These are phyloP conservation scores for Hecatera dysodea DNA, from an alignment of 2,888 invertebrate genomes.

Conservation along the genomic window DNA sequence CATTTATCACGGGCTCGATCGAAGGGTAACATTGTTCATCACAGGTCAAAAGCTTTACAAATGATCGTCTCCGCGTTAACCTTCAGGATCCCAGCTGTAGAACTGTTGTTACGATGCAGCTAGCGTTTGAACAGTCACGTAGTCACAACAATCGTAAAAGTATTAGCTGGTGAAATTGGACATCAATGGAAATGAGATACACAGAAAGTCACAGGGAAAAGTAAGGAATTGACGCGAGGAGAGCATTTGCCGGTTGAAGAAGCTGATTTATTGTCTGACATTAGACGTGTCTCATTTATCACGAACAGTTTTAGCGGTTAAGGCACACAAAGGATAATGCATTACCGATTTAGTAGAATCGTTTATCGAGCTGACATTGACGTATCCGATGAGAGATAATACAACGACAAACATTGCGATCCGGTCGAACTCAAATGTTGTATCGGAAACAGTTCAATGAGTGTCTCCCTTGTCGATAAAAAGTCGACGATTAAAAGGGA, in stretches of 20 bases:
- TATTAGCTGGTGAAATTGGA: slow-evolving; percentile 64
- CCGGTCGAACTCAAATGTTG: slow-evolving; percentile 45
- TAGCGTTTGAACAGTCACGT: slow-evolving; percentile 57
- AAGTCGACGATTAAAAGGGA: slow-evolving; percentile 61
- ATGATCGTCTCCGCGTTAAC: slow-evolving; percentile 75
- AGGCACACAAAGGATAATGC: slow-evolving; percentile 81
- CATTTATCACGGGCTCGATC: slow-evolving; percentile 69
- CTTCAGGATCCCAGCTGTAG: slow-evolving; percentile 68
- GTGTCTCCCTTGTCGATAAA: slow-evolving; percentile 51
- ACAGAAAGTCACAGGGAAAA: slow-evolving; percentile 64
- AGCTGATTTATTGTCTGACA: slow-evolving; percentile 82
- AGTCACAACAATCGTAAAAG: slow-evolving; percentile 50
- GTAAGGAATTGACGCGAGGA: slow-evolving; percentile 69
- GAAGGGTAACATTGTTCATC: slow-evolving; percentile 70
- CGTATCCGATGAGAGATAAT: slow-evolving; percentile 76
- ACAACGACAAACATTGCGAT: slow-evolving; percentile 58
- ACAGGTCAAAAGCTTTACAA: slow-evolving; percentile 77
- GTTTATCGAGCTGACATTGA: slow-evolving; percentile 82
- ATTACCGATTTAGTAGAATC: slow-evolving; percentile 77
- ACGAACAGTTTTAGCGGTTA: slow-evolving; percentile 81
- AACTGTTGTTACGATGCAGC: slow-evolving; percentile 70
- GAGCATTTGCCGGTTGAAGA: slow-evolving; percentile 75
- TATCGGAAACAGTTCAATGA: slow-evolving; percentile 51
- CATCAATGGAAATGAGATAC: slow-evolving; percentile 70
- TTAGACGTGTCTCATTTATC: slow-evolving; percentile 84